These are phyloP conservation scores for Hybognathus amarus DNA, from an alignment of 2,797 vertebrate species.

Conservation along the genomic window DNA sequence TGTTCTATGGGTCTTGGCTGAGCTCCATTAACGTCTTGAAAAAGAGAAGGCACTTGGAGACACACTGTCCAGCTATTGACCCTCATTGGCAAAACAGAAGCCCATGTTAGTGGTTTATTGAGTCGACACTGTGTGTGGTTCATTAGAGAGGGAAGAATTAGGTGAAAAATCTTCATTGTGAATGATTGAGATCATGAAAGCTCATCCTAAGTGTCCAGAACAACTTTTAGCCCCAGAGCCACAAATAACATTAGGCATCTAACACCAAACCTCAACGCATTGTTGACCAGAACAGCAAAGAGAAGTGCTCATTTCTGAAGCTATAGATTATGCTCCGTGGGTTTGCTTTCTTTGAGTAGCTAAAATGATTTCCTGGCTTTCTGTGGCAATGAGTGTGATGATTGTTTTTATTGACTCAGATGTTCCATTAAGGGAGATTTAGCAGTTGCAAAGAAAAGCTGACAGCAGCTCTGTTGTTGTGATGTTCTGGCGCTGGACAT, in stretches of 20 bases:
- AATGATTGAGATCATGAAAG: not conserved
- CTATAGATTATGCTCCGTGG: slow-evolving; percentile 64
- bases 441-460: slow-evolving; percentile 75
- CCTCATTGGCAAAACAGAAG: slow-evolving; percentile 69
- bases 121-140: slow-evolving; percentile 71
- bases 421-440: slow-evolving; percentile 78
- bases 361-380: slow-evolving; percentile 79
- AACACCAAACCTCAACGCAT: not conserved
- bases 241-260: slow-evolving; percentile 29
- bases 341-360: slow-evolving; percentile 72
- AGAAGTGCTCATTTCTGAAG: slow-evolving; percentile 54
- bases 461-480: slow-evolving; percentile 73
- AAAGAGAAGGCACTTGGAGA: slow-evolving; percentile 75
- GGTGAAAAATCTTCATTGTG: slow-evolving; percentile 61
- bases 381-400: slow-evolving; percentile 74
- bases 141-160: slow-evolving; percentile 69
- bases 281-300: slow-evolving; percentile 33
- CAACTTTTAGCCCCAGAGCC: not conserved
- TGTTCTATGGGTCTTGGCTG: slow-evolving; percentile 72
- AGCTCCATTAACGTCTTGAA: slow-evolving; percentile 77
- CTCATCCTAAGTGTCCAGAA: not conserved
- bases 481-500: slow-evolving; percentile 73
- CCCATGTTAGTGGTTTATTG: slow-evolving; percentile 70
- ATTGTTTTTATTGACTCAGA: slow-evolving; percentile 83
- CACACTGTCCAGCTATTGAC: slow-evolving; percentile 79